These are phyloP conservation scores for Cotesia typhae DNA, from an alignment of 1,140 invertebrate genomes.

Conservation along the genomic window DNA sequence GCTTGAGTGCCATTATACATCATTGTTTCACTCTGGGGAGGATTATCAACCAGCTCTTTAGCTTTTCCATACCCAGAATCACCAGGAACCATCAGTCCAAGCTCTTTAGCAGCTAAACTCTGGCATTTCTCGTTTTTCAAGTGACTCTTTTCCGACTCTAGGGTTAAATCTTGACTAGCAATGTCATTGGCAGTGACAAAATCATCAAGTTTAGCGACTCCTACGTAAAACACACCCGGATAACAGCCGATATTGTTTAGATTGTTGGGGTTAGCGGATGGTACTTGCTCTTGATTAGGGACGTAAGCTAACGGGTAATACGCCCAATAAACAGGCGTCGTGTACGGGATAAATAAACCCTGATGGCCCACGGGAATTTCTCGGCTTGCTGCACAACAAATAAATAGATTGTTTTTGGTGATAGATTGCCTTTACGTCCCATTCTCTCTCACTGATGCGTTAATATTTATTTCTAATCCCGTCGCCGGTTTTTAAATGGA, in stretches of 20 bases:
- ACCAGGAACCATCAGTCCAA: too few species aligned
- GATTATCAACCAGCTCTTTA: too few species aligned
- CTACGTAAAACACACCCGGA: too few species aligned
- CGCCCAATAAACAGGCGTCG: conserved; percentile 44
- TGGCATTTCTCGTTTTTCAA: too few species aligned
- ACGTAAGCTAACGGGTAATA: conserved; percentile 48
- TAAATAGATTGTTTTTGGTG: conserved; percentile 55
- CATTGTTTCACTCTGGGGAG: too few species aligned
- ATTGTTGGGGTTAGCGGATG: background rate
- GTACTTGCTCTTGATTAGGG: conserved; percentile 25
- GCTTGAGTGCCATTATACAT: too few species aligned
- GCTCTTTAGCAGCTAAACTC: too few species aligned
- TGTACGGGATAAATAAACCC: conserved; percentile 49
- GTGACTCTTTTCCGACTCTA: too few species aligned
- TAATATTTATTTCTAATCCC: background rate
- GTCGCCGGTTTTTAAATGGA: conserved; percentile 7
- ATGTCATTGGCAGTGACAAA: too few species aligned
- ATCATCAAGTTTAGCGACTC: too few species aligned
- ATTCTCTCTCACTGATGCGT: conserved; percentile 22
- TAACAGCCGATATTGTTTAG: background rate
- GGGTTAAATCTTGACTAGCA: too few species aligned
- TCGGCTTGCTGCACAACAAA: conserved; percentile 57
- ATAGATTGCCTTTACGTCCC: conserved; percentile 37
- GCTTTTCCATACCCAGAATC: too few species aligned
- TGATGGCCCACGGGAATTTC: conserved; percentile 62